Percentiles rank a stretch among this genome's conserved stretches.
Conservation (phyloP, 2,888 invertebrate species). For the Panzeria rudis region DNA sequence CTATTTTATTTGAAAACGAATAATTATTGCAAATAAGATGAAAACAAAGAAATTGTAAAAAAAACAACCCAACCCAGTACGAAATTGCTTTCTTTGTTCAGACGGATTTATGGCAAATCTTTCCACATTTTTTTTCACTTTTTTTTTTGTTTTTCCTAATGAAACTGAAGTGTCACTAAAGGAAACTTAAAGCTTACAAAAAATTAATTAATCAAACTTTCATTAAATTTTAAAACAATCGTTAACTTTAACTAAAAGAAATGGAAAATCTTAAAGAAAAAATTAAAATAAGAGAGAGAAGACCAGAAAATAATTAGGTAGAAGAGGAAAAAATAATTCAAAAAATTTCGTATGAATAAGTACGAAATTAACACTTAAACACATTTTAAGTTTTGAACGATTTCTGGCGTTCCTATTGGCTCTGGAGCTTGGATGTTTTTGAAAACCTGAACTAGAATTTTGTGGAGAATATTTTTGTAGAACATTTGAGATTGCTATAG, state of each 20-base stretch:
- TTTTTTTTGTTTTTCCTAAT: constrained; percentile 5
- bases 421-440: too few species aligned
- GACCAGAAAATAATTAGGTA: too few species aligned
- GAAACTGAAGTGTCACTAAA: background rate
- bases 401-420: too few species aligned
- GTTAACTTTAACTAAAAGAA: background rate
- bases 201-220: constrained; percentile 41
- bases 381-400: too few species aligned
- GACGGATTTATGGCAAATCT: constrained; percentile 23
- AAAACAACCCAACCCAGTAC: background rate
- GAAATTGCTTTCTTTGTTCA: constrained; percentile 41
- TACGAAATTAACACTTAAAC: too few species aligned
- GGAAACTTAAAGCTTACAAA: constrained; percentile 13
- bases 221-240: background rate
- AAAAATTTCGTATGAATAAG: too few species aligned
- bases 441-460: too few species aligned
- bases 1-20: constrained; percentile 37
- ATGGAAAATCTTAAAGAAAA: background rate
- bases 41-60: constrained; percentile 2
- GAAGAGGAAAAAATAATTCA: too few species aligned
- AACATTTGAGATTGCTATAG: too few species aligned
- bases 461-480: too few species aligned
- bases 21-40: constrained; percentile 27
- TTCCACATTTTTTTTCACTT: background rate
- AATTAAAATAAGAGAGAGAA: background rate